Evolutionary conservation across 2,113 vertebrate genomes (phyloP), one percentile per base, ranked within the genome.

Genomic region (Esox niger): DNA sequence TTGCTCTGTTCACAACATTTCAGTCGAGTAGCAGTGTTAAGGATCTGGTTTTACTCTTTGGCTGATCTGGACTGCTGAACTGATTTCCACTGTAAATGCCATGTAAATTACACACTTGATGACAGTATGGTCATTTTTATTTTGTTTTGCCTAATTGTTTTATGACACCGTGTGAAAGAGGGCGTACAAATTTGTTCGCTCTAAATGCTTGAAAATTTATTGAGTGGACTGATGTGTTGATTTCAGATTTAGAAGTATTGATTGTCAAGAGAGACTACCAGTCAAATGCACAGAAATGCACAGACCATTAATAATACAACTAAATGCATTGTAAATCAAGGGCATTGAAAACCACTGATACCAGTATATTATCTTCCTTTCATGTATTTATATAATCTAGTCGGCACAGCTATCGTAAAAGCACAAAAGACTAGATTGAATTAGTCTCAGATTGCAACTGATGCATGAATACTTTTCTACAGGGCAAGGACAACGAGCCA

Each of bases 401-500:
- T 43, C 38, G 13, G 38, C 38, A 17, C 15, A 43, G 38, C 5
- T 43, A 43, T 26, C 54, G 26, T 27, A 56, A 23, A 26, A 27
- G 25, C 55, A 57, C 13, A 57, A 6, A 29, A 0, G 25, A 17
- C n/a, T n/a, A n/a, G n/a, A n/a, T n/a, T 57, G 26, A 15, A 43
- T 17, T 43, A 43, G 38, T 23, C n/a, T 52, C 47, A 52, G 47
- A 21, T 8, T 80, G 87, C 63, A 69, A 77, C 79, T 87, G 88
- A 89, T 89, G 88, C 88, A 89, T 83, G 63, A 69, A 82, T 74
- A 80, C 78, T 82, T 84, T 87, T 85, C 75, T 87, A 85, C 85
- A 88, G 86, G 88, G 79, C 87, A 84, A 88, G 86, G 88, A 89
- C 79, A 85, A 86, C 72, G 84, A 89, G 85, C 86, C 86, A 88